Base-by-base conservation (phyloP, 2,113 vertebrate species). In the Aleadryas rufinucha region DNA sequence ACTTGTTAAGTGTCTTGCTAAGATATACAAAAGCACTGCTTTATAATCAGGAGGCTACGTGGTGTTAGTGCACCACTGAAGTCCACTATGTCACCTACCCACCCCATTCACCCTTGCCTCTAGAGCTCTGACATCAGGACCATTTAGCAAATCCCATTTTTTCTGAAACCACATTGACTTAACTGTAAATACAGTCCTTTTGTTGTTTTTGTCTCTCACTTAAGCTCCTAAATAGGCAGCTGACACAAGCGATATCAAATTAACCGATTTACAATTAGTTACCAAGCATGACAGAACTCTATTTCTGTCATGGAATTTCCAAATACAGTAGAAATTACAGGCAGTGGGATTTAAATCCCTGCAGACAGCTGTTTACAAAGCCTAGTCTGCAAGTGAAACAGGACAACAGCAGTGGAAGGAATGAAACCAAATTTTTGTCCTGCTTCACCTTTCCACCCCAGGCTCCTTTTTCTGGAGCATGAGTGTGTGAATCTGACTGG, bases 31-130 rank as follows among this genome's bases (percentile, higher is more conserved):
- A 16, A 78, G 21, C 24, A 59, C 26, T 6, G 53, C 44, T 92
- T 72, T 60, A 45, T 61, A 57, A 61, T 69, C 53, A n/a, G 63
- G 44, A 33, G 0, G 0, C 15, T 37, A 1, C 1, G 1, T 35
- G 63, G 33, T 65, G 71, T 22, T 86, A 85, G 74, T n/a, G 53
- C n/a, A 39, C 13, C 1, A 1, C 80, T 63, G 28, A 53, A 84
- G 23, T 14, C 64, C 30, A 6, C 44, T 17, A 20, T 44, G 20
- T 15, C 64, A 57, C 24, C 54, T 57, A 3, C 45, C 68, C 66
- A 50, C 39, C 54, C 39, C 44, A 17, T 11, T 30, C 47, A 31
- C 10, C 7, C 30, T 70, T 24, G 11, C 18, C 31, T 91, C 66
- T 59, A 22, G 12, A 89, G 41, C 10, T 84, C 23, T 84, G 69